These are phyloP conservation scores for Pogonocichla stellata DNA, from an alignment of 2,113 vertebrate species.

Conservation along the genomic window DNA sequence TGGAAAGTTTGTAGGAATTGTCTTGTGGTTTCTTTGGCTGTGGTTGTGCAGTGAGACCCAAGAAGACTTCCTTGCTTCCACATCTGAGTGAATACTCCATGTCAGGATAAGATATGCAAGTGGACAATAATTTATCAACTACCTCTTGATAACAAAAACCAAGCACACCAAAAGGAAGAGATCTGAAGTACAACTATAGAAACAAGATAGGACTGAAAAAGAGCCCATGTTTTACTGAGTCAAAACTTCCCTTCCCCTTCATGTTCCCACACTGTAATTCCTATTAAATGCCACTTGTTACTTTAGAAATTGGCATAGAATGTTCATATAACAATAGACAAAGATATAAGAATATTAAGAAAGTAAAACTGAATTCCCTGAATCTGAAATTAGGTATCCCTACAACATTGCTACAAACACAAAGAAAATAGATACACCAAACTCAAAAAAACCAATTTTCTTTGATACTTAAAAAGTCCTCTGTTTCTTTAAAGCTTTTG, in stretches of 20 bases:
- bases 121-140: background rate
- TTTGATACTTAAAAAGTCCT: background rate
- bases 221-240: background rate
- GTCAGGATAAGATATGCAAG: background rate
- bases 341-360: background rate
- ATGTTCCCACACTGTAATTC: background rate
- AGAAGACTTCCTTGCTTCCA: background rate
- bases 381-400: background rate
- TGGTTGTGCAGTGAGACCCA: background rate
- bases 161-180: background rate
- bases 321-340: background rate
- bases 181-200: background rate
- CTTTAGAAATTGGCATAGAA: background rate
- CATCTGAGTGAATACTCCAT: background rate
- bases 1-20: background rate
- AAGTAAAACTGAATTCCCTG: background rate
- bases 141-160: background rate
- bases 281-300: background rate
- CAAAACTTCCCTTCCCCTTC: background rate
- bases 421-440: background rate
- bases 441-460: background rate
- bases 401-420: background rate
- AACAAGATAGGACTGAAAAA: background rate
- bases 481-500: background rate
- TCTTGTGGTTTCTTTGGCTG: background rate